Evolutionary conservation across 2,888 invertebrate genomes (phyloP).

Genomic region (Agrochola lychnidis): DNA sequence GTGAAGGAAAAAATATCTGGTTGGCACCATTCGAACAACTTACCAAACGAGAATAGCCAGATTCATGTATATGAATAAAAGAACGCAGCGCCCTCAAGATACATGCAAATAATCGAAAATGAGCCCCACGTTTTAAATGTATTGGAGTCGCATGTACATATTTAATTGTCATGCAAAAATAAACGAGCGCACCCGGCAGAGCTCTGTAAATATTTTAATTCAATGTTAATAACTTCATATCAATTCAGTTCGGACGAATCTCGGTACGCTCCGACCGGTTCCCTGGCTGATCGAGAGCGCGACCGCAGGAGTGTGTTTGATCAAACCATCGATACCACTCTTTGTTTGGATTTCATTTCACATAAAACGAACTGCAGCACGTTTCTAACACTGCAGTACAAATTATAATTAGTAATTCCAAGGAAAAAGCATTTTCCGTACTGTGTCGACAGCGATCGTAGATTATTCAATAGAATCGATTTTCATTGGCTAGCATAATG

Average conservation of each 20-base stretch:
- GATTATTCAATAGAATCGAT: constrained; percentile 78
- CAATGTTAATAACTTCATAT: constrained; percentile 85
- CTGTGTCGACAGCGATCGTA: constrained; percentile 64
- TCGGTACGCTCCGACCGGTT: constrained; percentile 76
- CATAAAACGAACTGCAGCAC: constrained; percentile 67
- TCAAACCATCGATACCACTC: constrained; percentile 78
- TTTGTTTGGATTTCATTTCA: constrained; percentile 76
- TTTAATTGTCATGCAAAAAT: constrained; percentile 87
- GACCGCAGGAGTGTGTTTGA: constrained; percentile 71
- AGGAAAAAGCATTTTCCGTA: constrained; percentile 58
- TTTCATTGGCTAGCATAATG: constrained; percentile 70
- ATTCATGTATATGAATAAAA: constrained; percentile 85
- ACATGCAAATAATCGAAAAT: constrained; percentile 80
- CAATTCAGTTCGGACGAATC: constrained; percentile 72
- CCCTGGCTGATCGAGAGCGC: constrained; percentile 67
- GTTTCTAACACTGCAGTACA: constrained; percentile 54
- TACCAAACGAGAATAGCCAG: constrained; percentile 86
- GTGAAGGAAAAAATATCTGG: constrained; percentile 77
- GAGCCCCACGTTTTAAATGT: constrained; percentile 75
- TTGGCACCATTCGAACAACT: constrained; percentile 81
- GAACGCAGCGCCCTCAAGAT: constrained; percentile 80
- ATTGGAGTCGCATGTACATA: constrained; percentile 76
- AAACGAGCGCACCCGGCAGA: constrained; percentile 79
- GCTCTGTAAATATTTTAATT: constrained; percentile 85
- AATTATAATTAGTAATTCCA: constrained; percentile 60